Base-by-base conservation (phyloP, 2,113 vertebrate genomes). In the Amphiprion ocellaris region DNA sequence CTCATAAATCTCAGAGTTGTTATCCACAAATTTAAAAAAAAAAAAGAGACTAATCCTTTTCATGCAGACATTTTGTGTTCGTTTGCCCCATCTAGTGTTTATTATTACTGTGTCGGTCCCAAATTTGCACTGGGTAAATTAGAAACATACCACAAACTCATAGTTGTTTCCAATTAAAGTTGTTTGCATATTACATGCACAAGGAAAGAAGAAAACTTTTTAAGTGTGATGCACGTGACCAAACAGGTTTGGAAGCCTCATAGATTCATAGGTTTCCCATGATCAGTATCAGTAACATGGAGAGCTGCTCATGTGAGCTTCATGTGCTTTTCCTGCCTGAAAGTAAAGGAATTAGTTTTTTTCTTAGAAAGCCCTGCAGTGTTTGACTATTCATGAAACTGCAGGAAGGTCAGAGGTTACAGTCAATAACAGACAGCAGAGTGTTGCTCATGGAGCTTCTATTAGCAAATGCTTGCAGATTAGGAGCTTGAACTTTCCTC, bases 31-130 rank as follows among this genome's bases (percentile, higher is more conserved):
- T 44, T 15, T 9, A 21, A 21, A 21, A 21, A 21, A 26, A 30
- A 30, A 44, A 15, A 44, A 12, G 41, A 44, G 41, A 44, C 11
- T 44, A 12, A 12, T 44, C 41, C 14, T 15, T 12, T 15, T 41
- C n/a, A n/a, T 1, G 11, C 28, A 41, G 39, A 30, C 10, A 46
- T 24, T 60, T 23, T 16, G 0, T 2, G 47, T 1, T 10, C 33
- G 67, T 41, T 77, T 12, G 59, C 85, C 4, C 83, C 83, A 53
- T 41, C 72, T 80, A 55, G 61, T 82, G 89, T 68, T 41, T 4
- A 7, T 24, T 17, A 21, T 47, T 9, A 9, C 33, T 4, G 39
- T 26, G 16, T 4, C 4, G 10, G 46, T 64, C 16, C 56, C 69
- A 12, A 28, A 44, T 9, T 17, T 68, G 37, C 16, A 3, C 5